Percentiles rank a stretch among this genome's conserved stretches.
These are phyloP conservation scores for Chaetoderma sp. DNA, from an alignment of 2,888 invertebrate species.

Conservation along the genomic window DNA sequence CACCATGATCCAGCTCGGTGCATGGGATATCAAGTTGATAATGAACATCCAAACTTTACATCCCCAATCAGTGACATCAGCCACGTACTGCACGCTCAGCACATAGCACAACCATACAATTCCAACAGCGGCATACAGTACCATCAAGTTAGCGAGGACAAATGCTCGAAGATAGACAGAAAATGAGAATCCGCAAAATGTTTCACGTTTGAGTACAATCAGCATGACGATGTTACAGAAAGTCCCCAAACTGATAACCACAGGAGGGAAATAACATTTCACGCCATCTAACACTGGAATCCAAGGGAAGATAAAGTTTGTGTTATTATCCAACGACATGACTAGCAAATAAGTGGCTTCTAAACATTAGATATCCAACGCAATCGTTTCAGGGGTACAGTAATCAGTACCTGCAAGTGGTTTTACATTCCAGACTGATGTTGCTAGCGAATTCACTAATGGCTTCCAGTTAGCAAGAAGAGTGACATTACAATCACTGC, in stretches of 20 bases:
- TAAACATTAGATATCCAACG: too few relatives aligned
- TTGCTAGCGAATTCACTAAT: too few relatives aligned
- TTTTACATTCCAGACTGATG: too few relatives aligned
- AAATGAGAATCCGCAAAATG: constrained; percentile 10
- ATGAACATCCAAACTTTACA: constrained; percentile 30
- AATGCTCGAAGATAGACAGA: constrained; percentile 23
- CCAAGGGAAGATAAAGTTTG: too few relatives aligned
- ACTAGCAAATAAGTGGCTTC: too few relatives aligned
- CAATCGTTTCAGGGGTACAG: too few relatives aligned
- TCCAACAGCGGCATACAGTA: constrained; percentile 27
- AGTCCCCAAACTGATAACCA: constrained; percentile 27
- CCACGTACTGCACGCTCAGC: constrained; percentile 10
- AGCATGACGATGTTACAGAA: constrained; percentile 25
- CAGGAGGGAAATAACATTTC: constrained; percentile 13
- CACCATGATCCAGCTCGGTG: constrained; percentile 26
- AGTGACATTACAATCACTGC: too few relatives aligned
- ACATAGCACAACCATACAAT: constrained; percentile 28
- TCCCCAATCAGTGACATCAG: constrained; percentile 27
- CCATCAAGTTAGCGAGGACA: constrained; percentile 19
- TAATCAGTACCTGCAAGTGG: too few relatives aligned
- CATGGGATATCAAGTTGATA: constrained; percentile 18
- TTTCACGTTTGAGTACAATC: constrained; percentile 3
- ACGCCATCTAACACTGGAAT: too few relatives aligned
- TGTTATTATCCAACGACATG: too few relatives aligned
- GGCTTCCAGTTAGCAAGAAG: too few relatives aligned